A percentile compares a stretch with the other conserved stretches of the same genome.
phyloP scores from a whole-genome alignment of 2,113 vertebrate species.

The Orcinus orca region DNA sequence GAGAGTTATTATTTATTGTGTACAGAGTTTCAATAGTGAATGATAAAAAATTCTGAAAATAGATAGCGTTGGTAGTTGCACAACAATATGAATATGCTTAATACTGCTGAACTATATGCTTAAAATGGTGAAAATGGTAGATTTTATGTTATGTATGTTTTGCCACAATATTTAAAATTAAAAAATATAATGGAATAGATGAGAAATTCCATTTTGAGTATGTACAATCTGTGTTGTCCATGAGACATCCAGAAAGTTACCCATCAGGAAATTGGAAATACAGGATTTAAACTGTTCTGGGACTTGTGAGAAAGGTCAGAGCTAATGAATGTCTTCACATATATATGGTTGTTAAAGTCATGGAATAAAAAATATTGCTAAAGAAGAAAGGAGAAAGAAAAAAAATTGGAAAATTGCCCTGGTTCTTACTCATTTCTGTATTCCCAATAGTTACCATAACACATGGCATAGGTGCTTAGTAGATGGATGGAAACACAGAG shows the following conservation, averaged over 20 bases:
- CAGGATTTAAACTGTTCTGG: background rate
- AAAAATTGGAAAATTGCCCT: background rate
- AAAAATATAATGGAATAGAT: background rate
- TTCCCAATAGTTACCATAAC: background rate
- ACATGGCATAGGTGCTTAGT: background rate
- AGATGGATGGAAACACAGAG: background rate
- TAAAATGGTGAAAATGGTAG: too few species aligned
- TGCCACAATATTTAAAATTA: background rate
- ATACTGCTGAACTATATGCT: too few species aligned
- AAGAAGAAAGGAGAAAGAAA: background rate
- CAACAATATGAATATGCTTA: too few species aligned
- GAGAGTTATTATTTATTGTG: too few species aligned
- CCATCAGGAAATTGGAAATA: background rate
- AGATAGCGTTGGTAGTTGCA: too few species aligned
- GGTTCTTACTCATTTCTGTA: background rate
- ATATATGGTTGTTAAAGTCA: background rate
- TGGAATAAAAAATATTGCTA: background rate
- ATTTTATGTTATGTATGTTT: background rate
- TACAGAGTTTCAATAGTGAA: too few species aligned
- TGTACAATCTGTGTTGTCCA: background rate
- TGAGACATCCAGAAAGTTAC: too few species aligned
- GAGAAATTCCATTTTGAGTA: background rate
- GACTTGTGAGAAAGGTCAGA: background rate
- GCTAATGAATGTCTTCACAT: background rate
- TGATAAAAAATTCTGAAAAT: too few species aligned